Percentiles rank a stretch among this genome's conserved stretches.
These are phyloP conservation scores for Agriopis aurantiaria DNA, from an alignment of 2,888 invertebrate genomes.

Conservation along the genomic window DNA sequence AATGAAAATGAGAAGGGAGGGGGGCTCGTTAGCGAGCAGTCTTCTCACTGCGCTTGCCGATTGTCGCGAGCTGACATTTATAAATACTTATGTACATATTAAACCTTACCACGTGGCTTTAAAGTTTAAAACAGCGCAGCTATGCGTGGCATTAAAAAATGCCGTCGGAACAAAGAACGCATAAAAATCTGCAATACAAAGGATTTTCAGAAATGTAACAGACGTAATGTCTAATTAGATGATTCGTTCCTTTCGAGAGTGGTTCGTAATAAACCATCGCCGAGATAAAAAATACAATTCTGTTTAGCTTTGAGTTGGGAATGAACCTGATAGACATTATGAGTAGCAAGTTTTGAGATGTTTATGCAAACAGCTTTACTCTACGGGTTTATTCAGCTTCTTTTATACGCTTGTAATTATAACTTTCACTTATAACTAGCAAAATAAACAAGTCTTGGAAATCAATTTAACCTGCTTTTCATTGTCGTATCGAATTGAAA, in stretches of 20 bases:
- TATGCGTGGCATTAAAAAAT: constrained; percentile 59
- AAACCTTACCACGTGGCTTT: constrained; percentile 51
- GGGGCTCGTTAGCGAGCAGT: constrained; percentile 77
- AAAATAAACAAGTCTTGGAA: too few relatives aligned
- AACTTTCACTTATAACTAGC: too few relatives aligned
- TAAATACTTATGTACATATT: constrained; percentile 51
- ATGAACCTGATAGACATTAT: constrained; percentile 14
- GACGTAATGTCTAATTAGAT: constrained; percentile 83
- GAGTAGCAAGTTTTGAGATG: background rate
- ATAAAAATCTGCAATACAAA: constrained; percentile 82
- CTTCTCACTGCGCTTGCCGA: constrained; percentile 71
- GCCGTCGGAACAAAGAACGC: constrained; percentile 76
- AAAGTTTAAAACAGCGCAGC: constrained; percentile 54
- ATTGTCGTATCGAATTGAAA: too few relatives aligned
- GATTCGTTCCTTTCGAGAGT: constrained; percentile 65
- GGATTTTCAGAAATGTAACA: constrained; percentile 81
- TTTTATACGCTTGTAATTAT: background rate
- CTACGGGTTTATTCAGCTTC: background rate
- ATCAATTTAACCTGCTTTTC: too few relatives aligned
- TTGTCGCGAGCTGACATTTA: constrained; percentile 78
- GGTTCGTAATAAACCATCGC: constrained; percentile 37
- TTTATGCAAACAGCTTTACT: background rate
- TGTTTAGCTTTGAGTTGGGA: constrained; percentile 20
- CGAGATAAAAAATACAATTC: constrained; percentile 23
- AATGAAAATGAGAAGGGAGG: constrained; percentile 75